Conservation (phyloP, 1,140 invertebrate species). For the Asobara japonica region DNA sequence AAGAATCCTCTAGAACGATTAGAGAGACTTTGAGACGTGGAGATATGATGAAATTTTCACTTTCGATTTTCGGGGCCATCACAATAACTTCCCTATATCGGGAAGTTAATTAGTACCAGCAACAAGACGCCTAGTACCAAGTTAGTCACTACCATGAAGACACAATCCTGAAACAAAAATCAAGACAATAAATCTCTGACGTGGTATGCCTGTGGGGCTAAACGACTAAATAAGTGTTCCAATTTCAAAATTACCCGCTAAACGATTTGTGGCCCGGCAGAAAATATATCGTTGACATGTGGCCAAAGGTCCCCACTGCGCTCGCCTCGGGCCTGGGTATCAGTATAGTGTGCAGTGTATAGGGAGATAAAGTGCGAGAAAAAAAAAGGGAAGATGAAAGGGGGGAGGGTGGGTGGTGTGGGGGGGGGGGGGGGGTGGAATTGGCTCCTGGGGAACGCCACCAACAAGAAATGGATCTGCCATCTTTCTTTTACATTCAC, state of each 20-base stretch:
- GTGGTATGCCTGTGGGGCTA: conserved; percentile 56
- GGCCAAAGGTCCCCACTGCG: conserved; percentile 51
- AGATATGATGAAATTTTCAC: too few species aligned
- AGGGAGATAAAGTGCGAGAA: not conserved
- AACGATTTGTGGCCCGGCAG: conserved; percentile 64
- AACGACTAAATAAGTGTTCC: conserved; percentile 67
- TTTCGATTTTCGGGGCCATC: too few species aligned
- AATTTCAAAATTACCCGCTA: conserved; percentile 66
- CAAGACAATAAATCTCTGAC: conserved; percentile 41
- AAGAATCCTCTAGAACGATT: too few species aligned
- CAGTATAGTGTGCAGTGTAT: conserved; percentile 2
- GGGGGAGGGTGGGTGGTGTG: not conserved
- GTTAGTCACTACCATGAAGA: not conserved
- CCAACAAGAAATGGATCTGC: not conserved
- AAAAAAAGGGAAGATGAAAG: not conserved
- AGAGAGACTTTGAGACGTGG: too few species aligned
- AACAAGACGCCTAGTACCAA: not conserved
- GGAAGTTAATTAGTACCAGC: not conserved
- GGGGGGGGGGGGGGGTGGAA: not conserved
- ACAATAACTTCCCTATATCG: too few species aligned
- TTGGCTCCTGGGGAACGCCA: conserved; percentile 16
- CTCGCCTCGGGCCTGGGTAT: conserved; percentile 27
- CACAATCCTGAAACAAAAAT: conserved; percentile 26
- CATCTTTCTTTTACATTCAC: not conserved
- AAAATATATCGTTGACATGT: conserved; percentile 67